Evolutionary conservation across 2,888 invertebrate species (phyloP), one percentile per base, ranked within the genome.

Genomic region (Mesodorylaimus sp.): DNA sequence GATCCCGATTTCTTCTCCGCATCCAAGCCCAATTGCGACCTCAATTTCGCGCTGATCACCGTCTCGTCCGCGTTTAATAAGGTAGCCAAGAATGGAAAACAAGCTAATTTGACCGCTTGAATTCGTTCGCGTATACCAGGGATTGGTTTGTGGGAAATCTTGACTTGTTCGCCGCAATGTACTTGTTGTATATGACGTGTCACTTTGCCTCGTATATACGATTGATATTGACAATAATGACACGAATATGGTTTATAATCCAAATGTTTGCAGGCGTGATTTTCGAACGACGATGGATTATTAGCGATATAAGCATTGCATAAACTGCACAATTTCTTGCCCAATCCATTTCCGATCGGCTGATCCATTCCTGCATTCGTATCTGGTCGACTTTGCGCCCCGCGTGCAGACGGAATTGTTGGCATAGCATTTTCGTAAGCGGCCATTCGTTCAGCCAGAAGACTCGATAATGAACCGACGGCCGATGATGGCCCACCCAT

Each of bases 161-260:
- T 36, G 5, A 25, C 19, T 10, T 10, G 26, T 16, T 25, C 24
- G 21, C 28, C 47, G 46, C 43, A 7, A 23, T 50, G 50, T 3
- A 50, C 50, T 26, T 50, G 50, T 19, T 41, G 46, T 3, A 48
- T 21, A 32, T 51, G 51, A 25, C 51, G 48, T 16, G 29, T 48
- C 10, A 51, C 51, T 25, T 49, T 48, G 27, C 51, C 51, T n/a
- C 51, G 48, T 24, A 49, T 48, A 38, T 51, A 49, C 23, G 48
- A 43, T 29, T 49, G 24, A 36, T 49, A 51, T 3, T 3, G n/a
- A 26, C 51, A 51, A 32, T 48, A 41, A 24, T 10, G 26, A 23
- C 51, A 51, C 21, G 37, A 23, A 41, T 49, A 51, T 19, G 51
- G 51, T 25, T 51, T 51, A 32, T 51, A 51, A 24, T 51, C 38